These are phyloP conservation scores for Leptatherina wallacei DNA, from an alignment of 2,797 vertebrate species.

Conservation along the genomic window DNA sequence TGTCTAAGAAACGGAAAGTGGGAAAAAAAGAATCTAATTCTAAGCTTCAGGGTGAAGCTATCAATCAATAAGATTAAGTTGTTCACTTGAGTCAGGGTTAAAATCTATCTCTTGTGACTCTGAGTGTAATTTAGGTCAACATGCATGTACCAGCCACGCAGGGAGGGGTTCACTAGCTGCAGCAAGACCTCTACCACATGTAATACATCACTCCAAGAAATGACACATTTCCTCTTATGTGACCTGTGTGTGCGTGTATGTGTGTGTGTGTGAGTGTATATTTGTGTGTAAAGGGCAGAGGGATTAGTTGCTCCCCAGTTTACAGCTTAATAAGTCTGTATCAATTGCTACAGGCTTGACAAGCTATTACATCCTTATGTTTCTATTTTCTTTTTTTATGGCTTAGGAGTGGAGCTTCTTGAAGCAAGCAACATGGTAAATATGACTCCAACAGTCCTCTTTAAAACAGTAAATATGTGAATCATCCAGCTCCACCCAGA, in stretches of 20 bases:
- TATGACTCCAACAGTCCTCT: constrained; percentile 5
- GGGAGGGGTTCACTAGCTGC: constrained; percentile 58
- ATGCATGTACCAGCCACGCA: constrained; percentile 46
- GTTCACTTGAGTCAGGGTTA: constrained; percentile 24
- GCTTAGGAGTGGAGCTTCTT: constrained; percentile 4
- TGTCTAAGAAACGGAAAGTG: not conserved
- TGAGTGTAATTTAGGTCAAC: constrained; percentile 59
- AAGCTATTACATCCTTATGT: constrained; percentile 4
- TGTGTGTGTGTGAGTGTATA: constrained; percentile 6
- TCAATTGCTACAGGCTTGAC: constrained; percentile 27
- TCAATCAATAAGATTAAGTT: not conserved
- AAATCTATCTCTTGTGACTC: constrained; percentile 53
- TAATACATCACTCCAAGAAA: constrained; percentile 51
- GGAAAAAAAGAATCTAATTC: not conserved
- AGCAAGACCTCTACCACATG: constrained; percentile 46
- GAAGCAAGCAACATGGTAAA: constrained; percentile 8
- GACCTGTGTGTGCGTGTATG: not conserved
- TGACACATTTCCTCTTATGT: constrained; percentile 40
- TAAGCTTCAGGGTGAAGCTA: not conserved
- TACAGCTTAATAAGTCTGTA: constrained; percentile 31
- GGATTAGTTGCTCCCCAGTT: constrained; percentile 46
- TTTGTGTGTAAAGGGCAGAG: constrained; percentile 43
- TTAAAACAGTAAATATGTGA: not conserved
- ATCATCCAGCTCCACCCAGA: constrained; percentile 1
- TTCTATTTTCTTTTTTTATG: not conserved